Base-by-base conservation (phyloP, 2,797 vertebrate genomes). In the Sandelia bainsii region DNA sequence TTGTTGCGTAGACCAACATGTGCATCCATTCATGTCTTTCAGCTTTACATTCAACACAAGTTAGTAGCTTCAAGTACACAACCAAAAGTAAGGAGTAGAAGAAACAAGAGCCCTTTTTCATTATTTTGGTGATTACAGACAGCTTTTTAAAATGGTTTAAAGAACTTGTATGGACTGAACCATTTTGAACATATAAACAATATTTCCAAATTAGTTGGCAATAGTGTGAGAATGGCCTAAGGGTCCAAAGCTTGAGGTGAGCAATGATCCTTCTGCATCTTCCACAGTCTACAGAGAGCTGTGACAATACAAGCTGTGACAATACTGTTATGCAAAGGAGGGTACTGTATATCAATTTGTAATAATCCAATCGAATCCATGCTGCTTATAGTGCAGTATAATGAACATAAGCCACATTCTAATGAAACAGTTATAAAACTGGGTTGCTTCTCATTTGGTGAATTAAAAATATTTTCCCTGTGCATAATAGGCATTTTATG, bases 121-220 rank as follows among this genome's bases (percentile, higher is more conserved):
- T 37, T 57, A 17, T 10, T 70, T 34, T 5, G 13, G 32, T 45
- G 17, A 59, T 29, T 46, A 22, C n/a, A 45, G 45, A 39, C 4
- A 27, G 6, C n/a, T 45, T 34, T 50, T 40, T 25, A 8, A 40
- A 32, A 32, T 37, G 27, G 37, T 67, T 34, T 67, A 48, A 29
- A n/a, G 25, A 2, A 25, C 17, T 54, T 46, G 7, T 50, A 32
- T 61, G 14, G 22, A 34, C 1, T 4, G 5, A 29, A 14, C 39
- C 32, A 53, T 4, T 14, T 40, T 53, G 39, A 6, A 25, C 27
- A 75, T 68, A 19, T 19, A 42, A 53, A 46, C 32, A 40, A 17
- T 58, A 45, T 52, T 62, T 70, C 50, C 7, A 32, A 62, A 73
- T 50, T 3, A 23, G 22, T 75, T 46, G 29, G 5, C 7, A 3